Evolutionary conservation across 1,140 invertebrate species (phyloP).

Genomic region (Hesperophylax magnus): DNA sequence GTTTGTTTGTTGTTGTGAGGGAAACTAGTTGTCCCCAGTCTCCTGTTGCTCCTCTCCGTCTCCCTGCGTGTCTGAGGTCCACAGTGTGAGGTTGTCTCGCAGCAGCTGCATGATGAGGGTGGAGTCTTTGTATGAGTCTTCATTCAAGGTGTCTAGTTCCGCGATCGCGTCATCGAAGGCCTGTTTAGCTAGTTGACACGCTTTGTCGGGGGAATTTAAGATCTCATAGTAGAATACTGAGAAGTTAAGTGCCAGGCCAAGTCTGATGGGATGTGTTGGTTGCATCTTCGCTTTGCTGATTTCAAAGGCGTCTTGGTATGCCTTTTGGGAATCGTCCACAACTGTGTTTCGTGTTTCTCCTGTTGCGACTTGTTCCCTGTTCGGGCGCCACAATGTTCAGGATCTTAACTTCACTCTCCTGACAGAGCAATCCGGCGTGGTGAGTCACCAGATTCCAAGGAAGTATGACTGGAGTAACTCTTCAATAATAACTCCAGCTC

Average conservation of each 20-base stretch:
- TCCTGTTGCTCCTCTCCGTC: conserved; percentile 91
- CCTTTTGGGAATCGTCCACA: conserved; percentile 94
- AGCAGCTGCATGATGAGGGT: conserved; percentile 99
- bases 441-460: too few species aligned
- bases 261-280: conserved; percentile 95
- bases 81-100: conserved; percentile 97
- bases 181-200: conserved; percentile 94
- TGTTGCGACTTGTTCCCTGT: too few species aligned
- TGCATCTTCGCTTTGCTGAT: conserved; percentile 97
- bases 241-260: conserved; percentile 94
- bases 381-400: too few species aligned
- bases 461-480: too few species aligned
- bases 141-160: conserved; percentile 95
- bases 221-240: conserved; percentile 99
- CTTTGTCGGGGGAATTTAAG: conserved; percentile 95
- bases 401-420: too few species aligned
- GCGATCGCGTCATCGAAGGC: conserved; percentile 99
- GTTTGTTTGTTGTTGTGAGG: conserved; percentile 58
- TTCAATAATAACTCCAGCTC: too few species aligned
- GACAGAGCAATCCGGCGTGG: too few species aligned
- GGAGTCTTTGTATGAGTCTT: conserved; percentile 99
- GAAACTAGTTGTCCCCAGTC: conserved; percentile 84
- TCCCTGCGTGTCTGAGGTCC: conserved; percentile 97
- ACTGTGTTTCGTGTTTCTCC: conserved; percentile 66
- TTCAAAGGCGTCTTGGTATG: conserved; percentile 97